Conservation (phyloP, 2,797 vertebrate genomes). For the Rhinella marina region DNA sequence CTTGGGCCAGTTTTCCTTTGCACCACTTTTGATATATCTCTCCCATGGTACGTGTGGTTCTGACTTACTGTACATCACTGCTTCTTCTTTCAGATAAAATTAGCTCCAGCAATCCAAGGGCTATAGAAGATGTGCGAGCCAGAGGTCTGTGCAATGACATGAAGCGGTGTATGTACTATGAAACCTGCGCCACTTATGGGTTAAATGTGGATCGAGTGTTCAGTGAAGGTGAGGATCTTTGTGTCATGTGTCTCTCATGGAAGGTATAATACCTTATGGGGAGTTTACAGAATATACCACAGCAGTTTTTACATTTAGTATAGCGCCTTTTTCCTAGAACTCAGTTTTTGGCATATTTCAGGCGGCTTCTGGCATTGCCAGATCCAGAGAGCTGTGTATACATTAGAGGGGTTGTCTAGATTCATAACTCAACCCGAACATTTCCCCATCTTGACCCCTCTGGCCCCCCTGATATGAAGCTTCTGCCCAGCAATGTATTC, state of each 20-base stretch:
- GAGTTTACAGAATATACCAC: not conserved
- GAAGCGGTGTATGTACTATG: constrained; percentile 89
- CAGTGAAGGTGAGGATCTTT: constrained; percentile 80
- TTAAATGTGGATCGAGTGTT: constrained; percentile 94
- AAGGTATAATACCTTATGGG: not conserved
- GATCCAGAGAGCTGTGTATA: too few relatives aligned
- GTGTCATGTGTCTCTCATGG: not conserved
- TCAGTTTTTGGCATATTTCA: too few relatives aligned
- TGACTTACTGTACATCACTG: not conserved
- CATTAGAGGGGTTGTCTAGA: too few relatives aligned
- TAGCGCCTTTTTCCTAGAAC: not conserved
- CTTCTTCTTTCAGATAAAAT: constrained; percentile 83
- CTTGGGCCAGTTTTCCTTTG: too few relatives aligned
- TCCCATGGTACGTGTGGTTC: not conserved
- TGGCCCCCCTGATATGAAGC: too few relatives aligned
- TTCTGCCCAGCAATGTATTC: too few relatives aligned
- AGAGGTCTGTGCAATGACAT: constrained; percentile 77
- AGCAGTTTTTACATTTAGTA: not conserved
- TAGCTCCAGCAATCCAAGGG: constrained; percentile 86
- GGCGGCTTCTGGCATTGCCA: too few relatives aligned
- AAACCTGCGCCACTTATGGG: constrained; percentile 92
- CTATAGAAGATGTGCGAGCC: constrained; percentile 84
- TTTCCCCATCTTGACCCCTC: too few relatives aligned
- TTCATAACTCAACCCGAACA: too few relatives aligned
- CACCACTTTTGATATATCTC: too few relatives aligned